Evolutionary conservation across 1,140 invertebrate species (phyloP).

Genomic region (Drosophila fuyamai): DNA sequence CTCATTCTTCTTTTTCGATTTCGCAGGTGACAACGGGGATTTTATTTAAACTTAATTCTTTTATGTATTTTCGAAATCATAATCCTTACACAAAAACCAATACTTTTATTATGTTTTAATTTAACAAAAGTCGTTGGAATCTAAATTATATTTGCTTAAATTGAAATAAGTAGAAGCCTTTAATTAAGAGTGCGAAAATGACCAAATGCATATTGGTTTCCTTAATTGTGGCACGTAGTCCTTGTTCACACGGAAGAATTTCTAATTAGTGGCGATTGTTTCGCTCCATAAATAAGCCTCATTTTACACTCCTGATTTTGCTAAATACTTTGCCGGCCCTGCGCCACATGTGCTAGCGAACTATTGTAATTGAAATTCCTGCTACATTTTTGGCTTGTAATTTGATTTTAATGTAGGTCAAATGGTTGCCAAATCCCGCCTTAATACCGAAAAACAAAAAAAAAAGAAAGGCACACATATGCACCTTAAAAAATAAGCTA

Average conservation of each 20-base stretch:
- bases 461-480: constrained; percentile 4
- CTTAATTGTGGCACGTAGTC: constrained; percentile 1
- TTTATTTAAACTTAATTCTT: no score
- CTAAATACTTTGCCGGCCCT: constrained; percentile 4
- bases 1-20: no score
- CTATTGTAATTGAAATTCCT: constrained; percentile 71
- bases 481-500: neutral
- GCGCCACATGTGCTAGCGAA: constrained; percentile 32
- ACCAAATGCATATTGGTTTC: no score
- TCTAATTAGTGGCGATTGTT: constrained; percentile 26
- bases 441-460: constrained; percentile 1
- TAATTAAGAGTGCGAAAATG: no score
- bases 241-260: constrained; percentile 14
- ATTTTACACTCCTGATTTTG: constrained; percentile 20
- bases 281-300: constrained; percentile 23
- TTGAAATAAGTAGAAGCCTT: no score
- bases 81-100: no score
- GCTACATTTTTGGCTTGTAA: constrained; percentile 58
- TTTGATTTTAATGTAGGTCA: constrained; percentile 64
- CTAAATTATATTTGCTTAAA: no score
- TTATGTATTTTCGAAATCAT: no score
- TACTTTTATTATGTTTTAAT: no score
- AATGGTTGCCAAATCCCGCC: constrained; percentile 11
- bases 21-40: no score
- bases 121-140: no score